A percentile compares a stretch with the other conserved stretches of the same genome.
Conservation (phyloP, 2,797 vertebrate species). For the Danio aesculapii region DNA sequence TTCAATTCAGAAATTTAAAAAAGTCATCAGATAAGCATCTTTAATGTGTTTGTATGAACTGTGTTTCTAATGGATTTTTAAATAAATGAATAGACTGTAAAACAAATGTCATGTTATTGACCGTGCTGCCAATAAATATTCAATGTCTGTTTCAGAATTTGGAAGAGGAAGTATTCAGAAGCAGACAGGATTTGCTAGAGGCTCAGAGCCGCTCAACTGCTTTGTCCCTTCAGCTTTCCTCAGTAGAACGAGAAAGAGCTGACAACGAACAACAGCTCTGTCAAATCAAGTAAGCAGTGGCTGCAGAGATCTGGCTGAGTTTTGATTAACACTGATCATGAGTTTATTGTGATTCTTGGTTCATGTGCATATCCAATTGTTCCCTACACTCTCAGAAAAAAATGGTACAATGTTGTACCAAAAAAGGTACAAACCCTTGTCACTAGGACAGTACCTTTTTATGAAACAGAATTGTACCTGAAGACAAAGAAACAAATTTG, state of each 20-base stretch:
- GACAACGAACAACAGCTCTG: constrained; percentile 68
- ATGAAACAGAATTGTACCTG: too few species aligned
- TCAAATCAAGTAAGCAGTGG: constrained; percentile 69
- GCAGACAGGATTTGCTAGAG: constrained; percentile 64
- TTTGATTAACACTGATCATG: constrained; percentile 15
- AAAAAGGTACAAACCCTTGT: too few species aligned
- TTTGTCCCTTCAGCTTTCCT: constrained; percentile 67
- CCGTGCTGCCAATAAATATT: not conserved
- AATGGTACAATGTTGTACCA: too few species aligned
- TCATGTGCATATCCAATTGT: constrained; percentile 22
- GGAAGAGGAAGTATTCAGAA: constrained; percentile 67
- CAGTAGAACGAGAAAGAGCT: constrained; percentile 68
- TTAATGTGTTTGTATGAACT: not conserved
- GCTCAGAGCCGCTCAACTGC: constrained; percentile 62
- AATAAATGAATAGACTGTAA: not conserved
- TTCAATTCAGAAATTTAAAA: not conserved
- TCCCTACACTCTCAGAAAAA: too few species aligned
- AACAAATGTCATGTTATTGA: not conserved
- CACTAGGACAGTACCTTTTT: too few species aligned
- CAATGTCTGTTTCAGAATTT: constrained; percentile 65
- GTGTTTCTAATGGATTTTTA: not conserved
- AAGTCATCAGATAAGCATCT: not conserved
- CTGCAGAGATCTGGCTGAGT: too few species aligned
- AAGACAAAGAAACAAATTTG: too few species aligned
- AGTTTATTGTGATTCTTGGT: constrained; percentile 22